A percentile compares a stretch with the other conserved stretches of the same genome.
Conservation (phyloP, 1,140 invertebrate species). For the Chironomus striatipennis region DNA sequence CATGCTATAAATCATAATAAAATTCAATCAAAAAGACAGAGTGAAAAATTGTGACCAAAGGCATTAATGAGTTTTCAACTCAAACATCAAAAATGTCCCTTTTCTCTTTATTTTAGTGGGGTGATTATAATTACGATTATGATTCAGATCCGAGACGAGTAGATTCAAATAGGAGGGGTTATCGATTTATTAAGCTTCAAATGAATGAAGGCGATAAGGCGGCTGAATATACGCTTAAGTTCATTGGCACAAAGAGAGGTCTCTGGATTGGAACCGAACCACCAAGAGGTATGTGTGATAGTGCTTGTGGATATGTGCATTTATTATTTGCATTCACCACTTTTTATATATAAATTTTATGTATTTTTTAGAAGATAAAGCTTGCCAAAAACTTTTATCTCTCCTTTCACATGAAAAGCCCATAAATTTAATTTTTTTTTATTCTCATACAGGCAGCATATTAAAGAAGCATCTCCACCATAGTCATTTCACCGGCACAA, state of each 20-base stretch:
- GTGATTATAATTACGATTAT: constrained; percentile 17
- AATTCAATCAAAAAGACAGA: too few species aligned
- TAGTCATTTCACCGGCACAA: constrained; percentile 54
- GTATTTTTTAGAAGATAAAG: background rate
- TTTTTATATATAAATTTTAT: background rate
- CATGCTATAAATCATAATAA: too few species aligned
- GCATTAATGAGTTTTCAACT: too few species aligned
- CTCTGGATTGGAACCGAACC: constrained; percentile 48
- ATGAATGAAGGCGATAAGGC: constrained; percentile 45
- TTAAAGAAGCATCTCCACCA: constrained; percentile 43
- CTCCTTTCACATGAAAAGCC: background rate
- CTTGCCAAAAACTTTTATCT: background rate
- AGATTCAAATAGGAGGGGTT: background rate
- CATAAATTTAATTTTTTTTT: background rate
- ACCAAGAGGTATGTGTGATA: constrained; percentile 40
- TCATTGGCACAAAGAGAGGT: constrained; percentile 41
- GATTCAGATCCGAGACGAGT: background rate
- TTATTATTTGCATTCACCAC: background rate
- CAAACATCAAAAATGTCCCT: too few species aligned
- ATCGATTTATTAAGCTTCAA: constrained; percentile 35
- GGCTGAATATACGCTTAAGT: constrained; percentile 45
- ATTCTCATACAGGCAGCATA: background rate
- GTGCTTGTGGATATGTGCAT: background rate
- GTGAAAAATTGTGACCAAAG: too few species aligned
- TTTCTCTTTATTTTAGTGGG: background rate